Evolutionary conservation across 2,888 invertebrate species (phyloP).

Genomic region (Meta bourneti): DNA sequence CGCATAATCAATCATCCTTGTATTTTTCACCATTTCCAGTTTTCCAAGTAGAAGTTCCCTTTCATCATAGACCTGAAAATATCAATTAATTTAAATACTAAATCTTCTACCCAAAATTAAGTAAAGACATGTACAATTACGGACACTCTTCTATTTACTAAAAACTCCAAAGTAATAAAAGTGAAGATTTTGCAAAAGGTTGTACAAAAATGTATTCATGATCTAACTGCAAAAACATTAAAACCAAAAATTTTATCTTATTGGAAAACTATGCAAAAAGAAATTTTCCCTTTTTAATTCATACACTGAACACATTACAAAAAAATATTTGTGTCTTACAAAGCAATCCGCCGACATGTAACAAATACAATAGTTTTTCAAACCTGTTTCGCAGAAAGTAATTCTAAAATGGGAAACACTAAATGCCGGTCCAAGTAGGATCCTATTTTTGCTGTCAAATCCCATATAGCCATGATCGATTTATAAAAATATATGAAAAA

Average conservation of each 20-base stretch:
- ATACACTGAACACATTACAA: background rate
- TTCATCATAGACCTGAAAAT: slow-evolving; percentile 93
- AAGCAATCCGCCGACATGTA: background rate
- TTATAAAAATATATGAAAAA: too few relatives aligned
- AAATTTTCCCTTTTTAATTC: too few relatives aligned
- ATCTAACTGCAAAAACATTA: too few relatives aligned
- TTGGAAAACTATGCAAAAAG: too few relatives aligned
- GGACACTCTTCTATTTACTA: too few relatives aligned
- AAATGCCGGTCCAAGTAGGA: slow-evolving; percentile 98
- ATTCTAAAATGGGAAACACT: slow-evolving; percentile 97
- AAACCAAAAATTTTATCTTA: too few relatives aligned
- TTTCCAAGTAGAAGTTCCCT: slow-evolving; percentile 95
- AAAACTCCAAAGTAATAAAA: background rate
- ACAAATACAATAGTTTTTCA: slow-evolving; percentile 79
- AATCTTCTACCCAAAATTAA: too few relatives aligned
- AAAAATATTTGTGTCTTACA: background rate
- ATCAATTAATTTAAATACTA: background rate
- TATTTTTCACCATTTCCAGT: slow-evolving; percentile 95
- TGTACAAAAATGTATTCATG: background rate
- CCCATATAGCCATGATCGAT: slow-evolving; percentile 90
- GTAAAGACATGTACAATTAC: too few relatives aligned
- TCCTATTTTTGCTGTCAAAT: slow-evolving; percentile 94
- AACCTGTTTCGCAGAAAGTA: slow-evolving; percentile 97
- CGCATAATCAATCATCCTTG: slow-evolving; percentile 99
- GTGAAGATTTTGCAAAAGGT: background rate